These are phyloP conservation scores for Chaetogeoica ovagalla DNA, from an alignment of 2,888 invertebrate genomes.

Conservation along the genomic window DNA sequence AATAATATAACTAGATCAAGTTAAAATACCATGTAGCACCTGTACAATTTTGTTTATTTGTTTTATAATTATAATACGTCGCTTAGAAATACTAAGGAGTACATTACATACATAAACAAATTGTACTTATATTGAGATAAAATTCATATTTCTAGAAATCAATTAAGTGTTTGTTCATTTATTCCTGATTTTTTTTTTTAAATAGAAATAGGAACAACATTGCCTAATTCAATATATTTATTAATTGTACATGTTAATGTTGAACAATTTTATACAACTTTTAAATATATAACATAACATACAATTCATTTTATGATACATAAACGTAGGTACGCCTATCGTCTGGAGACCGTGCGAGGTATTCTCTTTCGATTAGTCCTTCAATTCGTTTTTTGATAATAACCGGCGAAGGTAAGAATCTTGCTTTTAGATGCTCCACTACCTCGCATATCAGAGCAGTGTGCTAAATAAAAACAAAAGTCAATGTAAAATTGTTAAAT, in stretches of 20 bases:
- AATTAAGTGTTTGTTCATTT: constrained; percentile 27
- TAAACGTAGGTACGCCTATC: constrained; percentile 67
- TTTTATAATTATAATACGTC: constrained; percentile 2
- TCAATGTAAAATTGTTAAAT: neutral
- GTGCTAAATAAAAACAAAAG: constrained; percentile 66
- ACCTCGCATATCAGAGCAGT: constrained; percentile 95
- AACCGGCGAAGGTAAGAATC: constrained; percentile 96
- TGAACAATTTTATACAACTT: constrained; percentile 23
- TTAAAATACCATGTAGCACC: constrained; percentile 41
- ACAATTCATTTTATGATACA: constrained; percentile 16
- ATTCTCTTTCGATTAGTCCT: constrained; percentile 98
- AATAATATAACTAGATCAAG: neutral
- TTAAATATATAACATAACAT: neutral
- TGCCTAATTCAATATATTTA: constrained; percentile 24
- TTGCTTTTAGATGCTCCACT: constrained; percentile 92
- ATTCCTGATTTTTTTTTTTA: constrained; percentile 3
- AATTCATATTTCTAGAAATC: constrained; percentile 8
- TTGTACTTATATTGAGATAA: neutral
- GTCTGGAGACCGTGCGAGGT: constrained; percentile 94
- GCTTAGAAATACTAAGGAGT: neutral
- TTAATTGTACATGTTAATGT: constrained; percentile 3
- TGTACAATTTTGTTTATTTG: neutral
- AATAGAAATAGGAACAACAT: constrained; percentile 41
- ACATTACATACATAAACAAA: neutral
- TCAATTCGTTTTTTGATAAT: constrained; percentile 99